A percentile compares a stretch with the other conserved stretches of the same genome.
phyloP scores from a whole-genome alignment of 2,797 vertebrate genomes.

The Gadopsis bispinosus region DNA sequence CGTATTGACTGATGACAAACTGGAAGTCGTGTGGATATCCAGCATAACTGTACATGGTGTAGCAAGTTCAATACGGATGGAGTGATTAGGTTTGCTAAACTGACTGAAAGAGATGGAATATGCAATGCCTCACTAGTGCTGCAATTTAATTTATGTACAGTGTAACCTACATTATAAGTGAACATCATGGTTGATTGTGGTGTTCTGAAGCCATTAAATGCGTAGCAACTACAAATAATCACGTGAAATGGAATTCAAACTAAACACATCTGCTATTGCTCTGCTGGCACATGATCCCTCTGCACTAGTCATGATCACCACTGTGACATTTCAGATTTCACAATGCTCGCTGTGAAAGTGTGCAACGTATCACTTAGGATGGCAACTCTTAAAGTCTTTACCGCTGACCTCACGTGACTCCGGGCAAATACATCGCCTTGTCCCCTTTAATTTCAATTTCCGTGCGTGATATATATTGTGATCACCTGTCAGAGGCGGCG shows the following conservation, averaged over 20 bases:
- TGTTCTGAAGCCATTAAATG: background rate
- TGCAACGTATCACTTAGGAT: slow-evolving; percentile 4
- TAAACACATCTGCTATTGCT: background rate
- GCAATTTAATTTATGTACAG: background rate
- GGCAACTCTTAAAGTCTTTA: slow-evolving; percentile 30
- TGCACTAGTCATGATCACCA: slow-evolving; percentile 9
- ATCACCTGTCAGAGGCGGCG: slow-evolving; percentile 84
- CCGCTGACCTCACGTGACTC: slow-evolving; percentile 60
- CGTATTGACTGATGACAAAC: background rate
- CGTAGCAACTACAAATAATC: background rate
- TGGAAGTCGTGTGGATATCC: slow-evolving; percentile 18
- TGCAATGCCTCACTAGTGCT: background rate
- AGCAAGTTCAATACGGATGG: background rate
- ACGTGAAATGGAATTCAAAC: background rate
- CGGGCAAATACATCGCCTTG: slow-evolving; percentile 67
- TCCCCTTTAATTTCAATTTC: slow-evolving; percentile 86
- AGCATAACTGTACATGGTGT: background rate
- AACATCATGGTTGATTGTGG: background rate
- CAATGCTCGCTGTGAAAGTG: slow-evolving; percentile 13
- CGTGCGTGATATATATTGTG: slow-evolving; percentile 81
- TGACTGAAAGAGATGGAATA: background rate
- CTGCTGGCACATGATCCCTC: slow-evolving; percentile 13
- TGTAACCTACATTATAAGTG: background rate
- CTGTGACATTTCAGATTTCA: slow-evolving; percentile 35
- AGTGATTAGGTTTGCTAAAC: background rate